Base-by-base conservation (phyloP, 2,797 vertebrate species). In the Echeneis naucrates region DNA sequence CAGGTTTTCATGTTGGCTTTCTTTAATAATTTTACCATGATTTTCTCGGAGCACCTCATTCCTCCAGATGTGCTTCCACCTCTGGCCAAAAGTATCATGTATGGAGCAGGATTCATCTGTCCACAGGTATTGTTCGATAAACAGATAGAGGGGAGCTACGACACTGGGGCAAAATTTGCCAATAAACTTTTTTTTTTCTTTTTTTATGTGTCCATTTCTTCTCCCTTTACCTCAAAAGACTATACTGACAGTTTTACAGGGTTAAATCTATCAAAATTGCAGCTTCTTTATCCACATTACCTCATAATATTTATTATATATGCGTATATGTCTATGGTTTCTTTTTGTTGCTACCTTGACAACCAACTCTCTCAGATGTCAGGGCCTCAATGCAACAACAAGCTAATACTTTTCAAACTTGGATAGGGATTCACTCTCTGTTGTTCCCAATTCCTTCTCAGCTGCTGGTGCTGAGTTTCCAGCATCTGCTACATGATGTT, bases 11-110 rank as follows among this genome's bases (percentile, higher is more conserved):
- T 96, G 75, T 72, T 96, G 55, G 93, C 95, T 19, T 96, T 98
- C 88, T 95, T 95, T 75, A 96, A 81, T 88, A 98, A 97, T 89
- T 98, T 99, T 74, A 96, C 96, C 86, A 94, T 98, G 86, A 98
- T 98, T 78, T 97, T 98, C 73, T 84, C 89, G 0, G 96, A 98
- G 75, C 95, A 95, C 74, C 95, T 99, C 66, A 96, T 98, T 86
- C 96, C 96, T 7, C 84, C 78, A 8, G 77, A 95, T 27, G 90
- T 88, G 47, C 94, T 98, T 63, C 94, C 96, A 7, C 92, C 96
- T 1, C 84, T 94, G 51, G 10, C 94, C 52, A 96, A 93, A 90
- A 98, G 96, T 60, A 0, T 97, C 77, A 95, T 98, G 95, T 98
- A 96, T 0, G 96, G 96, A 82, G 95, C 95, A 2, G 95, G 95